These are phyloP conservation scores for Amazonetta brasiliensis DNA, from an alignment of 2,797 vertebrate genomes.

Conservation along the genomic window DNA sequence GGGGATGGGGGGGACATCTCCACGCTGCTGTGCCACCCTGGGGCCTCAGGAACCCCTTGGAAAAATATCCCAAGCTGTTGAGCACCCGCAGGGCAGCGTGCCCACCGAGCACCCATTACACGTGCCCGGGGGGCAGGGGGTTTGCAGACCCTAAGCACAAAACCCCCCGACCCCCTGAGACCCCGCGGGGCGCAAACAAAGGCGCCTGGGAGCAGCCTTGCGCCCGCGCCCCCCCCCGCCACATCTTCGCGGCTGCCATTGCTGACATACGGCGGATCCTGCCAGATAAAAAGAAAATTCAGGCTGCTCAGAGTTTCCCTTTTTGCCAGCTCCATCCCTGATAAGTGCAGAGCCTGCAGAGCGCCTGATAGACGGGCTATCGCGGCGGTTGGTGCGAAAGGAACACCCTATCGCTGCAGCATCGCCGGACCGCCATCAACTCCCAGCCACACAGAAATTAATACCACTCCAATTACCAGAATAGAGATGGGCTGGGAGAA, in stretches of 20 bases:
- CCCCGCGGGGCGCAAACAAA: fast-evolving
- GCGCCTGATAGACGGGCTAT: conserved; percentile 91
- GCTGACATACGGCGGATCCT: conserved; percentile 72
- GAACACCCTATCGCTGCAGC: conserved; percentile 83
- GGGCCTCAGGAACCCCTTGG: background rate
- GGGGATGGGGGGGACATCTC: background rate
- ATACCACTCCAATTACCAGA: conserved; percentile 91
- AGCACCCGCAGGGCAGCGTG: background rate
- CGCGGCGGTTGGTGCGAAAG: conserved; percentile 86
- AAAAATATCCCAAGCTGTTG: background rate
- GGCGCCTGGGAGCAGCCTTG: background rate
- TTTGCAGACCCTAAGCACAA: too few relatives aligned
- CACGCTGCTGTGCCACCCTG: too few relatives aligned
- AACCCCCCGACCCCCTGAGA: background rate
- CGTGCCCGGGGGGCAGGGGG: background rate
- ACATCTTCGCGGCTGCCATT: conserved; percentile 62
- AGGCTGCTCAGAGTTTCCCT: conserved; percentile 91
- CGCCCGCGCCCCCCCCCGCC: background rate
- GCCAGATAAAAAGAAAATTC: conserved; percentile 91
- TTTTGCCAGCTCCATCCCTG: conserved; percentile 92
- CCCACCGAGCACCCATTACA: background rate
- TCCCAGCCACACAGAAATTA: conserved; percentile 88
- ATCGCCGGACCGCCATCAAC: conserved; percentile 88
- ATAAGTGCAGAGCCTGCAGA: conserved; percentile 93
- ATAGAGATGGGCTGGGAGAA: conserved; percentile 86